Evolutionary conservation across 2,888 invertebrate genomes (phyloP).

Genomic region (Lumbricus terrestris): DNA sequence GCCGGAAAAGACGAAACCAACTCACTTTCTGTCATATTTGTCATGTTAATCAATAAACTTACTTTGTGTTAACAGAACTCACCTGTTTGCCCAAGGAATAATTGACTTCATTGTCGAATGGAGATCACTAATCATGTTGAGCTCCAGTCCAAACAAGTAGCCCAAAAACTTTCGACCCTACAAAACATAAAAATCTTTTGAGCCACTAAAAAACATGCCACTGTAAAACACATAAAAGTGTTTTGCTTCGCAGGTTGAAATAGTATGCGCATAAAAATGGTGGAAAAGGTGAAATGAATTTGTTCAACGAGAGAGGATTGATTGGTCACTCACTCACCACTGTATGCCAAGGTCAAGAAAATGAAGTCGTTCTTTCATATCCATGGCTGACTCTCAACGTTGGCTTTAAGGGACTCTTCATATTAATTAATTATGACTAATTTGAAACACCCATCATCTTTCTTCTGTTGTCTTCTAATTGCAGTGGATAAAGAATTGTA

Average conservation of each 20-base stretch:
- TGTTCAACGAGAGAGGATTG: background rate
- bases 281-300: background rate
- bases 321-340: background rate
- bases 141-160: background rate
- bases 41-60: background rate
- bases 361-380: background rate
- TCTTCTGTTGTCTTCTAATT: background rate
- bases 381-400: background rate
- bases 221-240: background rate
- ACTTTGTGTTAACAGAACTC: background rate
- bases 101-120: conserved; percentile 12
- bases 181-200: background rate
- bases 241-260: background rate
- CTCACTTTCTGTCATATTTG: background rate
- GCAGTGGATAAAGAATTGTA: background rate
- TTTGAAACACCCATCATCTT: background rate
- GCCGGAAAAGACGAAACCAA: background rate
- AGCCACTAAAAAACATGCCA: background rate
- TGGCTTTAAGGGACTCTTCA: background rate
- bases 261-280: background rate
- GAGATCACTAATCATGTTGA: background rate
- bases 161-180: conserved; percentile 5
- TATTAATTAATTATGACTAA: background rate
- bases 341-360: background rate
- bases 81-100: conserved; percentile 12